Evolutionary conservation across 1,140 invertebrate genomes (phyloP).

Genomic region (Aphelenchoides avenae): DNA sequence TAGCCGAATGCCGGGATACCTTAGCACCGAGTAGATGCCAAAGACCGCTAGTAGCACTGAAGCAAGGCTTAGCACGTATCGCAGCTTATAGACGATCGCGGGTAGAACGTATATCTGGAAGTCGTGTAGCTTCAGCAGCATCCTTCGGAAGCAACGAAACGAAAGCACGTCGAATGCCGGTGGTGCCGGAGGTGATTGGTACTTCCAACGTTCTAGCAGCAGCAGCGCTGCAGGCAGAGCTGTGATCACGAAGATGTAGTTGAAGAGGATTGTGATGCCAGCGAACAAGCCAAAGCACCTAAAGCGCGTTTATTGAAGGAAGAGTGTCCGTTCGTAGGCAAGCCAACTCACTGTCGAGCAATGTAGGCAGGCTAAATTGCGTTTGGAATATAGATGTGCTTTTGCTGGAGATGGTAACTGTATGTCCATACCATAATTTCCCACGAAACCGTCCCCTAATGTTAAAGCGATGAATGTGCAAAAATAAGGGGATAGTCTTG

Average conservation of each 20-base stretch:
- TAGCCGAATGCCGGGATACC: conserved; percentile 32
- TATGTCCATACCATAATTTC: no score
- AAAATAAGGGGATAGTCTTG: no score
- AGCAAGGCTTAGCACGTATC: background rate
- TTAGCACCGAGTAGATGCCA: conserved; percentile 21
- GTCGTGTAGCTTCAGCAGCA: conserved; percentile 11
- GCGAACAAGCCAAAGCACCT: conserved; percentile 56
- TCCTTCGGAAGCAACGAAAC: conserved; percentile 1
- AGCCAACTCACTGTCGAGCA: no score
- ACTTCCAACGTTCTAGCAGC: background rate
- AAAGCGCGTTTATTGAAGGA: conserved; percentile 29
- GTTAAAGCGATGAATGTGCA: no score
- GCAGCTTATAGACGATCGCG: background rate
- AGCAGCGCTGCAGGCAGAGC: conserved; percentile 40
- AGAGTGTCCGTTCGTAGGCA: no score
- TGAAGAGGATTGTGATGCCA: conserved; percentile 36
- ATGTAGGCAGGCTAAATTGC: no score
- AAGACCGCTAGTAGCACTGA: conserved; percentile 5
- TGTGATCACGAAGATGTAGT: conserved; percentile 46
- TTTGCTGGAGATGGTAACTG: no score
- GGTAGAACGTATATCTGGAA: conserved; percentile 4
- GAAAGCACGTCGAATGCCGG: no score
- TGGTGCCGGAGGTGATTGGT: no score
- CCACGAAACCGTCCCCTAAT: no score
- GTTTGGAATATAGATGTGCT: no score